These are phyloP conservation scores for Linurgus olivaceus DNA, from an alignment of 2,797 vertebrate genomes.

Conservation along the genomic window DNA sequence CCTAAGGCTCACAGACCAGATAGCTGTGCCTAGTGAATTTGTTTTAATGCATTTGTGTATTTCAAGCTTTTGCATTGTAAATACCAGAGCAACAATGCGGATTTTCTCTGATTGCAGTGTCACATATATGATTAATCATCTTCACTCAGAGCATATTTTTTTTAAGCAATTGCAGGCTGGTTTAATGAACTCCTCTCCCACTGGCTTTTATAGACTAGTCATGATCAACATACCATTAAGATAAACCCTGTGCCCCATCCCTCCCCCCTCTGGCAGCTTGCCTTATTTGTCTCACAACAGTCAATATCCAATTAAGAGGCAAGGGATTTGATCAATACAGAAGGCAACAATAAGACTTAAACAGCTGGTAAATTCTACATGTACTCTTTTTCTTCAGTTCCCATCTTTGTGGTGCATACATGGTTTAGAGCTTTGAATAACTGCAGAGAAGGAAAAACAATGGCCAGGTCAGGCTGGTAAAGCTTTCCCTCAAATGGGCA, in stretches of 20 bases:
- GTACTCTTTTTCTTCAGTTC: conserved; percentile 2
- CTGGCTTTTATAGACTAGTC: conserved; percentile 54
- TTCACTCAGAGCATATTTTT: conserved; percentile 41
- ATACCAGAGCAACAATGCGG: conserved; percentile 16
- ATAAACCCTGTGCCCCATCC: not conserved
- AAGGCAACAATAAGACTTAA: conserved; percentile 54
- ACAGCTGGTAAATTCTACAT: conserved; percentile 13
- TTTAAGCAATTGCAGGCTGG: conserved; percentile 40
- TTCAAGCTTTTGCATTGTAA: conserved; percentile 17
- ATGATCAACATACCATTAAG: conserved; percentile 38
- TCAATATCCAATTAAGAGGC: conserved; percentile 64
- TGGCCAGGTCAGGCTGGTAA: not conserved
- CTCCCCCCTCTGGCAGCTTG: conserved; percentile 10
- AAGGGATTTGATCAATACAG: conserved; percentile 32
- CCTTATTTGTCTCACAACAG: conserved; percentile 62
- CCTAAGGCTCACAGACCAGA: conserved; percentile 18
- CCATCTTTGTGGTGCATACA: not conserved
- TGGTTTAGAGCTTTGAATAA: not conserved
- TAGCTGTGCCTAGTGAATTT: conserved; percentile 29
- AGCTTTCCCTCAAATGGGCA: not conserved
- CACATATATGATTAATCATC: conserved; percentile 57
- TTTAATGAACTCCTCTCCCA: conserved; percentile 62
- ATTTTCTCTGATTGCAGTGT: conserved; percentile 29
- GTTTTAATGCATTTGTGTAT: conserved; percentile 24
- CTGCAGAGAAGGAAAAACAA: not conserved